Base-by-base conservation (phyloP, 1,140 invertebrate genomes). In the Drosophila cardini region DNA sequence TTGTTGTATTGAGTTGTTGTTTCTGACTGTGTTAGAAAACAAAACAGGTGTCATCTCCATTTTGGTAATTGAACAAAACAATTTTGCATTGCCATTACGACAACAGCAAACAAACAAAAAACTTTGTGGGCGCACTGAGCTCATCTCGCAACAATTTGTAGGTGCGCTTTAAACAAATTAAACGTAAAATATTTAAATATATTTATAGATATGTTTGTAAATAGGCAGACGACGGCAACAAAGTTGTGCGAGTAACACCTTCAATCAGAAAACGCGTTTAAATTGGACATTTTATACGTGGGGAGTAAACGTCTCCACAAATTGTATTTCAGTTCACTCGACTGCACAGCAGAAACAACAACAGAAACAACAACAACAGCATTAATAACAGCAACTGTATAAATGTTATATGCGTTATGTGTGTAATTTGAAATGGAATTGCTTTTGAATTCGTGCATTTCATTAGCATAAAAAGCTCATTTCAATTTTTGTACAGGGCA, bases 31-130 rank as follows among this genome's bases (percentile, higher is more conserved):
- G 64, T 85, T 85, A 80, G 68, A 72, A 57, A 63, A 63, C 53
- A 62, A 63, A 76, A 68, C 80, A 89, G 80, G 83, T 87, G 84
- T 87, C 84, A 77, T 87, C 84, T 84, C 80, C 84, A 89, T 84
- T 89, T 87, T 73, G 46, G 80, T 84, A 89, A 87, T 89, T 87
- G 76, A 67, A 74, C 57, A 76, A 70, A 70, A 76, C 79, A 67
- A 73, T 82, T 82, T 78, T 83, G 82, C 79, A 87, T 76, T 76
- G 67, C 60, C 46, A 42, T 55, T 55, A 60, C 62, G 56, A 34
- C 50, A 8, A 52, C 30, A 9, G 18, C 38, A 53, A 36, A 42
- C 11, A 42, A 15, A 26, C 13, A 52, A 68, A 53, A 26, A 26
- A 4, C 4, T 26, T 68, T 81, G 78, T 86, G 83, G 76, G 71